Evolutionary conservation across 1,140 invertebrate genomes (phyloP).

Genomic region (Procambarus virginalis): DNA sequence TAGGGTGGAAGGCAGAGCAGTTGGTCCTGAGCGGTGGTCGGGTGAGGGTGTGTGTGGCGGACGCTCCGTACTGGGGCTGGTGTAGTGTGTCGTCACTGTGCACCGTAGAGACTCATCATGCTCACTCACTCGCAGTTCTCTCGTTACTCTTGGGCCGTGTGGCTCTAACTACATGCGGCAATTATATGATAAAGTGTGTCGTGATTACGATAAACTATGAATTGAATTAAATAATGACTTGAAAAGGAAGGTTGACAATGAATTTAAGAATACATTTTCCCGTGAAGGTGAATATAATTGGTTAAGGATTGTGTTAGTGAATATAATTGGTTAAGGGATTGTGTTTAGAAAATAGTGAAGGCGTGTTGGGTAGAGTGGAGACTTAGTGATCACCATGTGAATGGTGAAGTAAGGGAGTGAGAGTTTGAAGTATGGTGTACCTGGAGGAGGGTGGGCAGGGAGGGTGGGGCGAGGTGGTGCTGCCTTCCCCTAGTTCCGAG

Average conservation of each 20-base stretch:
- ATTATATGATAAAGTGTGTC: not conserved
- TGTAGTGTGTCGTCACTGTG: not conserved
- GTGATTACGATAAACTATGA: not conserved
- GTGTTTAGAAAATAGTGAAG: not conserved
- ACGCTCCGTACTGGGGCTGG: not conserved
- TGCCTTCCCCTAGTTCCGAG: conserved; percentile 63
- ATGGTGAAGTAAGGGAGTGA: not conserved
- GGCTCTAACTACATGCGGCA: not conserved
- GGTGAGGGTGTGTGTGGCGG: conserved; percentile 5
- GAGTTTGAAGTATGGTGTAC: conserved; percentile 46
- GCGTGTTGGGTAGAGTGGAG: not conserved
- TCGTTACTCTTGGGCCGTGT: not conserved
- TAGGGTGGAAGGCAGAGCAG: conserved; percentile 7
- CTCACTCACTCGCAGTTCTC: not conserved
- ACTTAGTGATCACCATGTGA: not conserved
- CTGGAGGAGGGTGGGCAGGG: conserved; percentile 42
- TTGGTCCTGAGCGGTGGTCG: conserved; percentile 11
- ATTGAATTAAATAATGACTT: not conserved
- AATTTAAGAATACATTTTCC: not conserved
- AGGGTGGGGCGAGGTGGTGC: conserved; percentile 37
- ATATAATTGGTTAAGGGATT: not conserved
- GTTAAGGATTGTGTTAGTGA: not conserved
- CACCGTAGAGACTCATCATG: not conserved
- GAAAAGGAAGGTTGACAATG: not conserved
- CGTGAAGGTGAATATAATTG: not conserved